Conservation (phyloP, 2,888 invertebrate genomes). For the Dicyrtoma fusca region DNA sequence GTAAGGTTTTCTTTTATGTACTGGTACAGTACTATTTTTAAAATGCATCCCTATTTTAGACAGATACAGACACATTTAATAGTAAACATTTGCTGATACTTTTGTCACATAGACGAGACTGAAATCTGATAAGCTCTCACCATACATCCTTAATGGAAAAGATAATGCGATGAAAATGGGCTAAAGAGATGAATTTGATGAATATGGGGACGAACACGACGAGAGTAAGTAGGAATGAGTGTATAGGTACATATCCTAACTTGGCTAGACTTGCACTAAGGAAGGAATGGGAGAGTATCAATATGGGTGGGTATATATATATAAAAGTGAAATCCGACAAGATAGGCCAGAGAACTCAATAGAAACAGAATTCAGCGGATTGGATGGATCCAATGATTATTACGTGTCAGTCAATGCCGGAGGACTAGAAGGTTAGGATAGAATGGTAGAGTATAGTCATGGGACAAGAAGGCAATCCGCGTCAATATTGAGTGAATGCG, state of each 20-base stretch:
- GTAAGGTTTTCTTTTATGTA: no score
- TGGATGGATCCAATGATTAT: conserved; percentile 32
- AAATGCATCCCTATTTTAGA: no score
- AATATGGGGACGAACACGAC: neutral
- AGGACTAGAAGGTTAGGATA: no score
- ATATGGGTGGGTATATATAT: no score
- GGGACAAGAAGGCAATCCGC: conserved; percentile 21
- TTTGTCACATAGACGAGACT: no score
- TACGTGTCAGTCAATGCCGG: conserved; percentile 21
- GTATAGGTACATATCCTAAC: neutral
- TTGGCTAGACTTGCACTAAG: neutral
- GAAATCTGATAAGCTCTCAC: conserved; percentile 7
- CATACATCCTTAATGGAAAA: conserved; percentile 3
- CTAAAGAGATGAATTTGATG: neutral
- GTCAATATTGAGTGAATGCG: conserved; percentile 2
- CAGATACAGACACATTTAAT: no score
- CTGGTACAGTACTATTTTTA: no score
- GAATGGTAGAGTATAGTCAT: conserved; percentile 1
- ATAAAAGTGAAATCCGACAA: neutral
- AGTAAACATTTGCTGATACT: no score
- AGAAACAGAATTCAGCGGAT: conserved; percentile 28
- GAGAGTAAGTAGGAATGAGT: conserved; percentile 14
- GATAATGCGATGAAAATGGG: conserved; percentile 2
- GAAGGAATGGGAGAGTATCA: conserved; percentile 10
- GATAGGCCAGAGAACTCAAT: no score